Evolutionary conservation across 2,888 invertebrate species (phyloP).

Genomic region (Drosophila nigritarsus): DNA sequence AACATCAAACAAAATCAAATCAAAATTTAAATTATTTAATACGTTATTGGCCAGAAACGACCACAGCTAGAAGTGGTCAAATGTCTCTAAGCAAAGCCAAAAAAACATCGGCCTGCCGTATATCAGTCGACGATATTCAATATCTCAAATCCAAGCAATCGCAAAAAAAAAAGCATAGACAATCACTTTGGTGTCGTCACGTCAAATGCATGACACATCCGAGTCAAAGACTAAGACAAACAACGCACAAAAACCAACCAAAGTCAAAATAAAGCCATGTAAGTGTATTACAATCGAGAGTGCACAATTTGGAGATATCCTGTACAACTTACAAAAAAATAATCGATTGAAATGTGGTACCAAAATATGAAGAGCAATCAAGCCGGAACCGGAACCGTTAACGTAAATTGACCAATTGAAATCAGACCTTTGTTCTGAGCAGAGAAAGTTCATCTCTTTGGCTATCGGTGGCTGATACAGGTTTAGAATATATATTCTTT

Average conservation of each 20-base stretch:
- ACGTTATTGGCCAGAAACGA: slow-evolving; percentile 40
- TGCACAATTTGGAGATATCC: background rate
- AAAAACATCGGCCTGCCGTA: slow-evolving; percentile 14
- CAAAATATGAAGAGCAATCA: background rate
- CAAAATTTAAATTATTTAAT: slow-evolving; percentile 74
- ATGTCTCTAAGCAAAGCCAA: slow-evolving; percentile 19
- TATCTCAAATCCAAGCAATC: slow-evolving; percentile 1
- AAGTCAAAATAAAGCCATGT: slow-evolving; percentile 22
- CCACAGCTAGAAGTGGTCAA: slow-evolving; percentile 45
- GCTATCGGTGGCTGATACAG: background rate
- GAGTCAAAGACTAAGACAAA: slow-evolving; percentile 5
- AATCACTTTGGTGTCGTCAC: slow-evolving; percentile 67
- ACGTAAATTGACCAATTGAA: background rate
- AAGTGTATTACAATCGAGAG: background rate
- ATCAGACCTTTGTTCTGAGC: background rate
- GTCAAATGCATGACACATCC: slow-evolving; percentile 55
- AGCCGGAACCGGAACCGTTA: background rate
- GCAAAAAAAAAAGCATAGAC: slow-evolving; percentile 30
- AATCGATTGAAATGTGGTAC: background rate
- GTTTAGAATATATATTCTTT: background rate
- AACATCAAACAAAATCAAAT: slow-evolving; percentile 69
- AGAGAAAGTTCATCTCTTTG: background rate
- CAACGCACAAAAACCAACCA: slow-evolving; percentile 12
- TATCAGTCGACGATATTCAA: slow-evolving; percentile 10
- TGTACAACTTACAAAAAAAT: background rate